Conservation (phyloP, 2,888 invertebrate genomes). For the Endotricha flammealis region DNA sequence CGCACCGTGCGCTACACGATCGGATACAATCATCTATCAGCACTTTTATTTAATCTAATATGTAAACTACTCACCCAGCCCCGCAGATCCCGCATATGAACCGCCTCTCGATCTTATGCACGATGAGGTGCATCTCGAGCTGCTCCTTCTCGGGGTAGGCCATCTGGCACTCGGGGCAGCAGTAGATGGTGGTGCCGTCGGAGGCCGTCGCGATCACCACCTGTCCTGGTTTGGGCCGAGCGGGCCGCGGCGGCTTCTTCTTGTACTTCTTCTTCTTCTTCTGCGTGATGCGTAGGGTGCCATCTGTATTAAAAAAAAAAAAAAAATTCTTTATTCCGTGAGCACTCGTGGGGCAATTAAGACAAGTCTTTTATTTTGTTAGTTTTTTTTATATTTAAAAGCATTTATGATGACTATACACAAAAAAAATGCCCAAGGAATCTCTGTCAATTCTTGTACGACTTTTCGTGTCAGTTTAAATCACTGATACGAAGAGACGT, state of each 20-base stretch:
- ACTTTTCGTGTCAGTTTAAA: too few relatives aligned
- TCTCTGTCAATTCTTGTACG: too few relatives aligned
- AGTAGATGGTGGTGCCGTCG: conserved; percentile 86
- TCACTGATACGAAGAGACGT: too few relatives aligned
- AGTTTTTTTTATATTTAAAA: too few relatives aligned
- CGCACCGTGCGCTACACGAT: too few relatives aligned
- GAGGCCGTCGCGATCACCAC: conserved; percentile 86
- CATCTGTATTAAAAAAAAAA: conserved; percentile 41
- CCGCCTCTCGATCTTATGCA: conserved; percentile 88
- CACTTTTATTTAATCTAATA: too few relatives aligned
- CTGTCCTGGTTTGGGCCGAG: conserved; percentile 88
- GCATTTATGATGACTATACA: too few relatives aligned
- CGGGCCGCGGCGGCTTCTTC: conserved; percentile 87
- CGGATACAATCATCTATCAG: too few relatives aligned
- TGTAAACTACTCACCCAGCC: conserved; percentile 74
- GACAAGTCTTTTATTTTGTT: too few relatives aligned
- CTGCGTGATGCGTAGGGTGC: conserved; percentile 38
- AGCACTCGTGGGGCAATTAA: too few relatives aligned
- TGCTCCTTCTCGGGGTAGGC: conserved; percentile 88
- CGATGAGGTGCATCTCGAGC: conserved; percentile 85
- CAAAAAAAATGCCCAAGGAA: too few relatives aligned
- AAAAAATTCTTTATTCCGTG: too few relatives aligned
- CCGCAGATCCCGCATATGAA: conserved; percentile 88
- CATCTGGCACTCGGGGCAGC: conserved; percentile 90
- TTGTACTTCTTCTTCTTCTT: conserved; percentile 89